phyloP scores from a whole-genome alignment of 2,113 vertebrate genomes.

The Regulus satrapa region DNA sequence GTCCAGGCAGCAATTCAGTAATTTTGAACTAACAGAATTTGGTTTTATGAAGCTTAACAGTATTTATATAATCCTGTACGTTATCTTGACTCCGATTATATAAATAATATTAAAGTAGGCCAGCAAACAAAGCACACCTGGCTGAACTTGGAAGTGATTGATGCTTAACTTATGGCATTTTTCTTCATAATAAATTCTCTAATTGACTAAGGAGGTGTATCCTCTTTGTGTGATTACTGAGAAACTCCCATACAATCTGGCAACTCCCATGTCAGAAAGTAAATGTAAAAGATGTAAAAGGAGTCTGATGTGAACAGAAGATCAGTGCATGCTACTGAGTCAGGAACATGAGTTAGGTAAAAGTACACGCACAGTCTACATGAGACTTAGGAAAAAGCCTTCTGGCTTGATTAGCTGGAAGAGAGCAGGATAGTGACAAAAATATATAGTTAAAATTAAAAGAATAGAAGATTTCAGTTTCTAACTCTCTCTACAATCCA shows the following conservation, averaged over 20 bases:
- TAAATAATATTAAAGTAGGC: background rate
- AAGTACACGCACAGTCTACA: background rate
- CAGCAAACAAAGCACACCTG: constrained; percentile 5
- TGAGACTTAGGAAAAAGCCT: background rate
- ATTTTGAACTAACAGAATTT: background rate
- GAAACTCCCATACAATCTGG: background rate
- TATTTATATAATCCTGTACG: background rate
- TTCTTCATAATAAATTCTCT: background rate
- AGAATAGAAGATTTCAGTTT: background rate
- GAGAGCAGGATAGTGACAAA: background rate
- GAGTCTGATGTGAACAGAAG: background rate
- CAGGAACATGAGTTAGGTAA: background rate
- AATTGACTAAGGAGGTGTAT: constrained; percentile 42
- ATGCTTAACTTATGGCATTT: background rate
- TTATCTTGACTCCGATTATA: background rate
- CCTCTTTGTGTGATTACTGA: background rate
- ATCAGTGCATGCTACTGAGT: background rate
- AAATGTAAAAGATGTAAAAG: background rate
- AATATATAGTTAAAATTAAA: background rate
- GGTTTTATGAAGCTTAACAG: background rate
- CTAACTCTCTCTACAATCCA: background rate
- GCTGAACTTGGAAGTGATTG: background rate
- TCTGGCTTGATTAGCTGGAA: background rate
- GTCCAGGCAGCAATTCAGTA: background rate
- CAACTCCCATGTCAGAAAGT: constrained; percentile 30